phyloP scores from a whole-genome alignment of 2,888 invertebrate genomes.

The Lapara coniferarum region DNA sequence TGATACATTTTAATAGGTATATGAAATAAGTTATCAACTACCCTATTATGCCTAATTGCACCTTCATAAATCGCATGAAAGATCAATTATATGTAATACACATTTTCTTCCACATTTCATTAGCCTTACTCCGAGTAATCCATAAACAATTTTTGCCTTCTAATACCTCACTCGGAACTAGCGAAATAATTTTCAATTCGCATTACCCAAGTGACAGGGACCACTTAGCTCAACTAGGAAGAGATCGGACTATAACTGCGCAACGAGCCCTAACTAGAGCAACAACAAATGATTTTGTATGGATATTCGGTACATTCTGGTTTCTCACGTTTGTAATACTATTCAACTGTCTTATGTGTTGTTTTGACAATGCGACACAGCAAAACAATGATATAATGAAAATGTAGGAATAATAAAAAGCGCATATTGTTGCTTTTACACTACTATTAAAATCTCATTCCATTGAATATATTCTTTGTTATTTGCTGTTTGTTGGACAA shows the following conservation, averaged over 20 bases:
- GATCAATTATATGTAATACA: too few species aligned
- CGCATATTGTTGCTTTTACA: too few species aligned
- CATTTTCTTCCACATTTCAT: too few species aligned
- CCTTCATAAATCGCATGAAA: too few species aligned
- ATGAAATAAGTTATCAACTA: too few species aligned
- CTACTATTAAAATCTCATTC: too few species aligned
- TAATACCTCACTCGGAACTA: background rate
- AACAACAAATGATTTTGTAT: constrained; percentile 25
- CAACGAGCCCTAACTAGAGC: constrained; percentile 41
- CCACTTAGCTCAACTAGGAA: constrained; percentile 38
- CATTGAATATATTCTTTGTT: too few species aligned
- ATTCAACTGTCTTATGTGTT: background rate
- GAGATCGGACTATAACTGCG: constrained; percentile 36
- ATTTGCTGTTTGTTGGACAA: too few species aligned
- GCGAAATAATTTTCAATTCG: constrained; percentile 4
- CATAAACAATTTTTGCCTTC: background rate
- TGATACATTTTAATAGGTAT: too few species aligned
- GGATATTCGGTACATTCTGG: background rate
- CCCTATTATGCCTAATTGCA: too few species aligned
- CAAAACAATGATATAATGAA: background rate
- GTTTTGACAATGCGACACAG: too few species aligned
- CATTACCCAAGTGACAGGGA: constrained; percentile 22
- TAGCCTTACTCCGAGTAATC: background rate
- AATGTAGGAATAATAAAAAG: background rate
- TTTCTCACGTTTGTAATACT: background rate